Conservation (phyloP, 2,888 invertebrate genomes). For the Euspilapteryx auroguttella region DNA sequence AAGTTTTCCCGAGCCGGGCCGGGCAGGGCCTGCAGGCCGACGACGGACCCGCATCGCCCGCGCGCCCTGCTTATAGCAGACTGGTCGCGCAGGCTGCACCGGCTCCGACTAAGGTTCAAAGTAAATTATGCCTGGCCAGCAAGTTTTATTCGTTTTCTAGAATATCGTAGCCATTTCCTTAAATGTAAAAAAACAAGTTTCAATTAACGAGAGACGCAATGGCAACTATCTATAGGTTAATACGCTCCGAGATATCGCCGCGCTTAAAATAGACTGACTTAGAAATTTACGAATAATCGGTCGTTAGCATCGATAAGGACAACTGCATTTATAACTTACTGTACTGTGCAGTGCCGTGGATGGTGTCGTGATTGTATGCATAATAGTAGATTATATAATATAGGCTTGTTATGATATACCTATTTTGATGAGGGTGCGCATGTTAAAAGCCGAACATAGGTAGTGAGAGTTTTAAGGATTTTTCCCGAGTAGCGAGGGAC, state of each 20-base stretch:
- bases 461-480: no score
- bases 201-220: constrained; percentile 2
- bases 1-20: no score
- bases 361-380: neutral
- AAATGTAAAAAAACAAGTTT: constrained; percentile 3
- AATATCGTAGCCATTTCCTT: constrained; percentile 3
- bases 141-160: constrained; percentile 5
- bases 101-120: constrained; percentile 1
- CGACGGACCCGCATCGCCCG: no score
- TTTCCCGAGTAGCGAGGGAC: no score
- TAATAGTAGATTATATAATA: neutral
- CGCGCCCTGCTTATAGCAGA: no score
- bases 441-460: no score
- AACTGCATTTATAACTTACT: neutral
- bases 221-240: neutral
- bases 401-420: no score
- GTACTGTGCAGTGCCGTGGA: neutral
- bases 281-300: neutral
- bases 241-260: neutral
- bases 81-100: neutral
- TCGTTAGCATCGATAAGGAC: neutral
- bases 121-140: constrained; percentile 3
- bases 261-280: neutral
- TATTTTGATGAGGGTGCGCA: no score
- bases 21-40: no score